These are phyloP conservation scores for Trialeurodes vaporariorum DNA, from an alignment of 1,140 invertebrate genomes.

Conservation along the genomic window DNA sequence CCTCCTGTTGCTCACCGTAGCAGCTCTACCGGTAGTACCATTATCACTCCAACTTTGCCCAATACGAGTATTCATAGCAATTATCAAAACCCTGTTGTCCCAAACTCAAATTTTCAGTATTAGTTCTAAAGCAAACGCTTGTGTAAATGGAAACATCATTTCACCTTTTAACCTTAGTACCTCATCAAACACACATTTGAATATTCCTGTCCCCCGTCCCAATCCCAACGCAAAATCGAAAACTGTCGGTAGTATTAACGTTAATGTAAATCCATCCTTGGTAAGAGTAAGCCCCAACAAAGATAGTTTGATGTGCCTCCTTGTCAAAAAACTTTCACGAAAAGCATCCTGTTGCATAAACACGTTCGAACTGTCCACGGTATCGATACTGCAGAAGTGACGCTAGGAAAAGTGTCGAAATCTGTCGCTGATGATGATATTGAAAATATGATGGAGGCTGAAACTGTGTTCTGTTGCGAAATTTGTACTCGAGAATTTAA, in stretches of 20 bases:
- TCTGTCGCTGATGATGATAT: constrained; percentile 17
- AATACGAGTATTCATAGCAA: too few species aligned
- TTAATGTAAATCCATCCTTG: not conserved
- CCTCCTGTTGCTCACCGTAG: too few species aligned
- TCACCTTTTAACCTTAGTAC: not conserved
- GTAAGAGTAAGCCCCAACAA: constrained; percentile 9
- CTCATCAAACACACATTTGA: not conserved
- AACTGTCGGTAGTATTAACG: not conserved
- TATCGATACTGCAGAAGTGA: constrained; percentile 31
- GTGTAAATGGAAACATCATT: constrained; percentile 1
- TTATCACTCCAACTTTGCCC: too few species aligned
- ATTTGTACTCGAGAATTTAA: constrained; percentile 40
- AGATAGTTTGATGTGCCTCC: constrained; percentile 27
- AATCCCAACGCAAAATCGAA: not conserved
- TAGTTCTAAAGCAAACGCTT: too few species aligned
- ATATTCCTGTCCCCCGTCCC: not conserved
- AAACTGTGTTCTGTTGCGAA: constrained; percentile 39
- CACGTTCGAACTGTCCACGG: constrained; percentile 38
- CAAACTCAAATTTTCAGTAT: too few species aligned
- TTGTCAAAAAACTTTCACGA: constrained; percentile 37
- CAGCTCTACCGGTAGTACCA: too few species aligned
- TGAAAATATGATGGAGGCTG: constrained; percentile 29
- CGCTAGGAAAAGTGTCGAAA: not conserved
- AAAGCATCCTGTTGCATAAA: constrained; percentile 35
- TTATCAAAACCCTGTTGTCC: too few species aligned